Conservation (phyloP, 1,140 invertebrate genomes). For the Globodera rostochiensis region DNA sequence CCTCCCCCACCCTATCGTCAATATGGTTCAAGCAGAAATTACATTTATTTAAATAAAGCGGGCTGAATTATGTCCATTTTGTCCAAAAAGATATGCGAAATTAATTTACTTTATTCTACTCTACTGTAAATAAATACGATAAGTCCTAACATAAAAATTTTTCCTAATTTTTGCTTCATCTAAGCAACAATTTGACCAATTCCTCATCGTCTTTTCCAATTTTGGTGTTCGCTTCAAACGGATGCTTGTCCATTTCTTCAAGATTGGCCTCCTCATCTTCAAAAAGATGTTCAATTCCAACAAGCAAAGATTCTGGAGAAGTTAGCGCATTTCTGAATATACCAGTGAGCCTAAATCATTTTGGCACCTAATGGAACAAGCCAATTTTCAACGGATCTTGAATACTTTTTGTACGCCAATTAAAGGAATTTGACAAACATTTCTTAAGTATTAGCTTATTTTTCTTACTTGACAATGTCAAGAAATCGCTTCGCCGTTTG, state of each 20-base stretch:
- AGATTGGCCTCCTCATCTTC: not conserved
- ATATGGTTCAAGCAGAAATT: too few relatives aligned
- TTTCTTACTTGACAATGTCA: conserved; percentile 19
- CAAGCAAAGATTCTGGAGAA: not conserved
- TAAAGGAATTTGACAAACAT: not conserved
- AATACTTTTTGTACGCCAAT: too few relatives aligned
- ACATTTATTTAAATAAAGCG: too few relatives aligned
- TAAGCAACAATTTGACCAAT: conserved; percentile 1
- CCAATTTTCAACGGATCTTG: too few relatives aligned
- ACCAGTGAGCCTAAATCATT: not conserved
- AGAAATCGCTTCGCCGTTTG: conserved; percentile 42
- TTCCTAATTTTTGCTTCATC: not conserved
- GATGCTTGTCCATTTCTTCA: not conserved
- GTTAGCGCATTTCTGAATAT: not conserved
- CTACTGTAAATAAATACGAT: too few relatives aligned
- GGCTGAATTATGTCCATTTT: too few relatives aligned
- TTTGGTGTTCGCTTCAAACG: not conserved
- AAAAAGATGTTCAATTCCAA: not conserved
- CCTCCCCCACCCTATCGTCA: too few relatives aligned
- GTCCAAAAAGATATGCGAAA: too few relatives aligned
- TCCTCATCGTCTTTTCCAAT: conserved; percentile 1
- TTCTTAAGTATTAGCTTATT: not conserved
- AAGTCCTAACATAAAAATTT: too few relatives aligned
- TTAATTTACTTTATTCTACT: too few relatives aligned
- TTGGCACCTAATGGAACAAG: too few relatives aligned